phyloP scores from a whole-genome alignment of 2,797 vertebrate species.

The Thaleichthys pacificus region DNA sequence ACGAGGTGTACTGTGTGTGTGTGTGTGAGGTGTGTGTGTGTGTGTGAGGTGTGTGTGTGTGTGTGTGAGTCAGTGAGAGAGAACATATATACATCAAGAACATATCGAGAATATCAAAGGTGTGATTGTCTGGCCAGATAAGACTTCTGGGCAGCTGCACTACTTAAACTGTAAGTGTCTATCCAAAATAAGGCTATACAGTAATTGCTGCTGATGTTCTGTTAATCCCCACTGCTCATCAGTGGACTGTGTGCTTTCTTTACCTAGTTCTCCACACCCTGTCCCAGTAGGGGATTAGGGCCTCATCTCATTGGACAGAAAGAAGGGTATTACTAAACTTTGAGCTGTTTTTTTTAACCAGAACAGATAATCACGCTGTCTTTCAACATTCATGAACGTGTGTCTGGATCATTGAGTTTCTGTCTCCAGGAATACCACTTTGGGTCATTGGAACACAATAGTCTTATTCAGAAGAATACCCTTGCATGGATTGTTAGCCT shows the following conservation, averaged over 20 bases:
- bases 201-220: background rate
- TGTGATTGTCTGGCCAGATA: background rate
- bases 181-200: background rate
- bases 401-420: background rate
- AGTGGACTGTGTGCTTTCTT: too few relatives aligned
- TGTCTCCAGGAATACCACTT: background rate
- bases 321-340: background rate
- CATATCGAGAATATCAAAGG: background rate
- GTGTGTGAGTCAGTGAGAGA: background rate
- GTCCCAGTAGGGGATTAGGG: too few relatives aligned
- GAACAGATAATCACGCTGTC: too few relatives aligned
- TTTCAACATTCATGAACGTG: background rate
- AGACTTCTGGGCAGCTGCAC: background rate
- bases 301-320: conserved; percentile 28
- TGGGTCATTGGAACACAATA: too few relatives aligned
- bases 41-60: background rate
- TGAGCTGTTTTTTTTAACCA: too few relatives aligned
- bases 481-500: too few relatives aligned
- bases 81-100: too few relatives aligned
- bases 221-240: background rate
- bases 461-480: too few relatives aligned
- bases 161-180: background rate
- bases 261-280: too few relatives aligned
- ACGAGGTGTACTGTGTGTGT: background rate
- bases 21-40: background rate